These are phyloP conservation scores for Byasa hedistus DNA, from an alignment of 2,888 invertebrate genomes.

Conservation along the genomic window DNA sequence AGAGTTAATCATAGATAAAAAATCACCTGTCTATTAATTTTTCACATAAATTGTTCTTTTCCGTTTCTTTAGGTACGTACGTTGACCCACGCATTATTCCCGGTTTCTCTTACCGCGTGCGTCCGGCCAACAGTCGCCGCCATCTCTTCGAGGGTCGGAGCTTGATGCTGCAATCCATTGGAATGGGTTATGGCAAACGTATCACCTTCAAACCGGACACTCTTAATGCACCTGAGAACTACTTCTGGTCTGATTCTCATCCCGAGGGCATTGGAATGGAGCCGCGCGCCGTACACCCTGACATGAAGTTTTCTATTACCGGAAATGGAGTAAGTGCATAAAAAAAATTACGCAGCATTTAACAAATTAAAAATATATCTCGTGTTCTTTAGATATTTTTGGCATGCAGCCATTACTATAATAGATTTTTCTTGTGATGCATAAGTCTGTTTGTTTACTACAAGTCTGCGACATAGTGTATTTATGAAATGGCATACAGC, in stretches of 20 bases:
- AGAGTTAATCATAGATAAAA: no score
- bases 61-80: constrained; percentile 80
- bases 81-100: constrained; percentile 86
- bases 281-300: constrained; percentile 82
- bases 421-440: constrained; percentile 17
- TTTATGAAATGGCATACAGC: constrained; percentile 5
- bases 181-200: constrained; percentile 88
- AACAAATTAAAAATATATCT: not conserved
- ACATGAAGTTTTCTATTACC: constrained; percentile 82
- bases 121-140: constrained; percentile 82
- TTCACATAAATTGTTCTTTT: not conserved
- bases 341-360: constrained; percentile 13
- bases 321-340: constrained; percentile 77
- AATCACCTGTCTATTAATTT: not conserved
- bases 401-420: constrained; percentile 18
- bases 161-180: constrained; percentile 82
- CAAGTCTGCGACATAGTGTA: constrained; percentile 34
- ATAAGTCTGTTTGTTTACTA: constrained; percentile 44
- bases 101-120: constrained; percentile 86
- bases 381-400: constrained; percentile 11
- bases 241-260: constrained; percentile 89
- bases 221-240: constrained; percentile 81
- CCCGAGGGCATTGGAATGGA: constrained; percentile 86
- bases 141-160: constrained; percentile 84
- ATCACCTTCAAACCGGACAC: constrained; percentile 85